Percentiles rank a stretch among this genome's conserved stretches.
Conservation (phyloP, 2,888 invertebrate genomes). For the Apomyelois bistriatella region DNA sequence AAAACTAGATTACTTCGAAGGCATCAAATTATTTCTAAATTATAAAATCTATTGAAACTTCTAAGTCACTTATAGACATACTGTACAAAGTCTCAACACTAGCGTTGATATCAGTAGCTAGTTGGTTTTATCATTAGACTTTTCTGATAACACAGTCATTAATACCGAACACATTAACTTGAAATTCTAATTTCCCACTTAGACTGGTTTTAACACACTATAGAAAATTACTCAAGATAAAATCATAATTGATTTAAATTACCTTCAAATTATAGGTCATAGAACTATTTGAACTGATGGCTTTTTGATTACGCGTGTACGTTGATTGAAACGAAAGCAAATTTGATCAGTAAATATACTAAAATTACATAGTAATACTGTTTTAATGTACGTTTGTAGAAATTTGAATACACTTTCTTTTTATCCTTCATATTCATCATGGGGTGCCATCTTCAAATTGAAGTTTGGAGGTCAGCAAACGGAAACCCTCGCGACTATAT, state of each 20-base stretch:
- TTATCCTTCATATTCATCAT: too few species aligned
- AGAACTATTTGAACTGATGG: constrained; percentile 6
- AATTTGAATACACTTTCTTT: too few species aligned
- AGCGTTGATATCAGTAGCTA: not conserved
- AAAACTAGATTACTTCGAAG: too few species aligned
- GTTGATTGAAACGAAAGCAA: not conserved
- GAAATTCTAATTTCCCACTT: constrained; percentile 1
- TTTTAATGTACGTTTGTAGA: not conserved
- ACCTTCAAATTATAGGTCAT: constrained; percentile 7
- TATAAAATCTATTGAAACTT: too few species aligned
- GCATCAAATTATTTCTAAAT: too few species aligned
- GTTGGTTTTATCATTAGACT: not conserved
- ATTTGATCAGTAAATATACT: not conserved
- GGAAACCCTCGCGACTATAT: too few species aligned
- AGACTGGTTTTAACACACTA: not conserved
- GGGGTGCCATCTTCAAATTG: too few species aligned
- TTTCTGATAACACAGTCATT: not conserved
- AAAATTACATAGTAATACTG: not conserved
- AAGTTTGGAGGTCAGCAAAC: too few species aligned
- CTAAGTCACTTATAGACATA: too few species aligned
- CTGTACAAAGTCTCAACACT: too few species aligned
- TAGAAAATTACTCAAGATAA: constrained; percentile 3
- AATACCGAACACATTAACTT: not conserved
- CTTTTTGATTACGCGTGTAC: constrained; percentile 10
- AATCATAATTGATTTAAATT: constrained; percentile 8